Base-by-base conservation (phyloP, 2,888 invertebrate genomes). In the Volucella zonaria region DNA sequence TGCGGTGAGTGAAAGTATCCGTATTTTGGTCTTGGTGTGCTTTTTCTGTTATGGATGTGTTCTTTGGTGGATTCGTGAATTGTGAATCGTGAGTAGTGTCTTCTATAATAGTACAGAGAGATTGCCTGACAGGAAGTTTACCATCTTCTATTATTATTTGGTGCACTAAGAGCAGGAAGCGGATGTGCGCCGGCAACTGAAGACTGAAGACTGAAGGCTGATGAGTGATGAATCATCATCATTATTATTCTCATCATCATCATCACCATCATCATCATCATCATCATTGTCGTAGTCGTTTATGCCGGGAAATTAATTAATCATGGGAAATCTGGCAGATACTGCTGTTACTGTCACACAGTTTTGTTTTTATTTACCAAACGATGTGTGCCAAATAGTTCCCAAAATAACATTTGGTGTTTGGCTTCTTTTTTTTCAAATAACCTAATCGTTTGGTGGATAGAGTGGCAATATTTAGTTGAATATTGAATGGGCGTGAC, bases 111-210 rank as follows among this genome's bases (percentile, higher is more conserved):
- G 31, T 31, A 31, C 31, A 8, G 54, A 78, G 64, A 70, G 74
- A 75, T 79, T 70, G 82, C 68, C 58, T 79, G 79, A 62, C 83
- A 79, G 79, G 79, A 83, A 75, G 66, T 54, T 75, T 79, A 43
- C 83, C 70, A 75, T 79, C 71, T 79, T 75, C 75, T 74, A 70
- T 78, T 78, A 78, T 74, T 82, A 74, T 68, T 74, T 78, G 78
- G 62, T 49, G 59, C 47, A 10, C 64, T 45, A 38, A 52, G 52
- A 49, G n/a, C n/a, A 23, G 12, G 9, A 12, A 11, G 9, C 18
- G 42, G 14, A 45, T 23, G 43, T 9, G 58, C 10, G 14, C n/a
- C 31, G 42, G 49, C 40, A 68, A 49, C 42, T 70, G n/a, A 8
- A 67, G 52, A 40, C 58, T 66, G 58, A 64, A 52, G 56, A 45